Base-by-base conservation (phyloP, 1,140 invertebrate genomes). In the Popillia japonica region DNA sequence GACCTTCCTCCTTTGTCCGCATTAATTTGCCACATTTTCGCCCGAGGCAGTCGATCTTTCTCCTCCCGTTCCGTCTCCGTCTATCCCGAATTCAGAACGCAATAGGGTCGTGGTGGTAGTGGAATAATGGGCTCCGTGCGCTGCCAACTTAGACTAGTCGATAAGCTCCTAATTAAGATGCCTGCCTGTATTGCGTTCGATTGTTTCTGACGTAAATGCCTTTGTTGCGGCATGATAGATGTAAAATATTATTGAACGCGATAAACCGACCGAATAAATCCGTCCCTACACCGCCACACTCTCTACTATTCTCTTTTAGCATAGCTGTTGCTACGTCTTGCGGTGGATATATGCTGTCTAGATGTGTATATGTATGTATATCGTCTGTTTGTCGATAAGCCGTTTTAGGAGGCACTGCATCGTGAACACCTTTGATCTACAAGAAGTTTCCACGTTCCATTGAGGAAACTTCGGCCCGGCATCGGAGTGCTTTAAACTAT, bases 11-110 rank as follows among this genome's bases (percentile, higher is more conserved):
- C 61, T 22, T 68, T 68, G 61, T 68, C 61, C 61, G 61, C 61
- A 68, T 68, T 68, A 68, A 68, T 68, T 68, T 27, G 61, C 61
- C 61, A 68, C 61, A 68, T 68, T 68, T 68, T 68, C 61, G 61
- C 61, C 61, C 22, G 22, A 14, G 61, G 22, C 20, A 55, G 14
- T n/a, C 48, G 61, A 3, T 34, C 27, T 34, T 34, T 34, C 27
- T 34, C 27, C n/a, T 34, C 27, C 27, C 27, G 27, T 34, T 34
- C 27, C 27, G 2, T 34, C 27, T 34, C 27, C 27, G 27, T 34
- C 61, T 68, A 68, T 68, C 22, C 61, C 3, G 8, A 10, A 34
- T 2, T 34, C 61, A 20, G 17, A 22, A 27, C 61, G 20, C 22
- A 20, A 22, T 34, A 14, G 8, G 61, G 22, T 4, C 17, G 61